A percentile compares a stretch with the other conserved stretches of the same genome.
phyloP scores from a whole-genome alignment of 2,113 vertebrate genomes.

The Ahaetulla prasina region DNA sequence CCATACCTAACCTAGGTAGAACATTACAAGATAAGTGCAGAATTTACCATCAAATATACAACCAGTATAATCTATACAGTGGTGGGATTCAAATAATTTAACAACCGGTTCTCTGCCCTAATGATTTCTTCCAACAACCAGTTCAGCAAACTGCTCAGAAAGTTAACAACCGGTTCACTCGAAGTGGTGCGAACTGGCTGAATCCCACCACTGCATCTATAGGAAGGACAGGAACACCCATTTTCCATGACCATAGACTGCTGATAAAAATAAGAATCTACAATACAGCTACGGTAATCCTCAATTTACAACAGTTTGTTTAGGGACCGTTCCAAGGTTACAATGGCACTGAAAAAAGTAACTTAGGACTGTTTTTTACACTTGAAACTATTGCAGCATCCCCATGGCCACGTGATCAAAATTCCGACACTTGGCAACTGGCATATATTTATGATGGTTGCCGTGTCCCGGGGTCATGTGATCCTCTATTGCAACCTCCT shows the following conservation, averaged over 20 bases:
- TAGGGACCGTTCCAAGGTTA: neutral
- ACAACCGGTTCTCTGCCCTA: too few relatives aligned
- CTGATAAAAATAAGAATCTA: neutral
- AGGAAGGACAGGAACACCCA: neutral
- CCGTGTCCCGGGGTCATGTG: neutral
- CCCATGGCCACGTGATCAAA: neutral
- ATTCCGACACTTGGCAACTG: neutral
- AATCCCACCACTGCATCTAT: too few relatives aligned
- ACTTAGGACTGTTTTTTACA: neutral
- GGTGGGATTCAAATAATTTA: too few relatives aligned
- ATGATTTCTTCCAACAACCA: too few relatives aligned
- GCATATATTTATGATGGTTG: neutral
- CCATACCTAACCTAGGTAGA: neutral
- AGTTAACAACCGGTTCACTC: too few relatives aligned
- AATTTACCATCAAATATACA: neutral
- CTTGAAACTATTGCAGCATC: neutral
- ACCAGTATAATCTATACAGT: too few relatives aligned
- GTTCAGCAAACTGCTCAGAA: too few relatives aligned
- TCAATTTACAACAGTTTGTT: neutral
- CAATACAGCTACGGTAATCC: neutral
- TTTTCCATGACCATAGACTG: neutral
- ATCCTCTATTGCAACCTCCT: neutral
- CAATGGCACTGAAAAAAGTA: neutral
- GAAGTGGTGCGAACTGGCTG: too few relatives aligned
- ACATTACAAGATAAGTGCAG: neutral